These are phyloP conservation scores for Littorina saxatilis DNA, from an alignment of 1,140 invertebrate species.

Conservation along the genomic window DNA sequence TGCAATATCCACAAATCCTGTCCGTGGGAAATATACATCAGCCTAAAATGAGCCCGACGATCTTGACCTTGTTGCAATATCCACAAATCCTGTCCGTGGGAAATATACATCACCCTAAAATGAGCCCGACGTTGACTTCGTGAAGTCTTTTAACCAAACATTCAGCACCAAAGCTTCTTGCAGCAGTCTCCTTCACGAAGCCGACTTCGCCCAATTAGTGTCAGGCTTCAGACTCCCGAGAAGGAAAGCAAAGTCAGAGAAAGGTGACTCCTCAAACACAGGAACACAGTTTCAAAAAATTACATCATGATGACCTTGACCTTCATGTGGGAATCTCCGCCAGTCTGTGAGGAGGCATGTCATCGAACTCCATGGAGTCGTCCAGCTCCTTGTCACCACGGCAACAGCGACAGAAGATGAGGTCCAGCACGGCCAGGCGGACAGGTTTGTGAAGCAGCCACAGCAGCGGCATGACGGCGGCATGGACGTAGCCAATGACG, in stretches of 20 bases:
- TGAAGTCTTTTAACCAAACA: too few relatives aligned
- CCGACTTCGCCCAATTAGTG: not conserved
- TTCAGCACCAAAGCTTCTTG: too few relatives aligned
- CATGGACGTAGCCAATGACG: slow-evolving; percentile 32
- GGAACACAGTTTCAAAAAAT: not conserved
- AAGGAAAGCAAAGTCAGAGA: not conserved
- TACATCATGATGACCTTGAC: not conserved
- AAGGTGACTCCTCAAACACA: not conserved
- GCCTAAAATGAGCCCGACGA: too few relatives aligned
- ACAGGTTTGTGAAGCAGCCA: slow-evolving; percentile 33
- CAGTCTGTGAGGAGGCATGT: not conserved
- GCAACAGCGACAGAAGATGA: slow-evolving; percentile 31
- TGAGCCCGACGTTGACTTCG: too few relatives aligned
- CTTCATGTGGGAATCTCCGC: not conserved
- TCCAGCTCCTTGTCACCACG: not conserved
- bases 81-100: too few relatives aligned
- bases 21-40: too few relatives aligned
- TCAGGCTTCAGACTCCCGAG: not conserved
- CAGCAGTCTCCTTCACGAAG: not conserved
- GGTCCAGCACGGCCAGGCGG: not conserved
- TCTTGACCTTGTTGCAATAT: too few relatives aligned
- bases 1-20: too few relatives aligned
- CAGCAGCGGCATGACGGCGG: slow-evolving; percentile 38
- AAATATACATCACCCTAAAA: too few relatives aligned
- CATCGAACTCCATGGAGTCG: slow-evolving; percentile 22